Evolutionary conservation across 1,140 invertebrate species (phyloP).

Genomic region (Drosophila micromelanica): DNA sequence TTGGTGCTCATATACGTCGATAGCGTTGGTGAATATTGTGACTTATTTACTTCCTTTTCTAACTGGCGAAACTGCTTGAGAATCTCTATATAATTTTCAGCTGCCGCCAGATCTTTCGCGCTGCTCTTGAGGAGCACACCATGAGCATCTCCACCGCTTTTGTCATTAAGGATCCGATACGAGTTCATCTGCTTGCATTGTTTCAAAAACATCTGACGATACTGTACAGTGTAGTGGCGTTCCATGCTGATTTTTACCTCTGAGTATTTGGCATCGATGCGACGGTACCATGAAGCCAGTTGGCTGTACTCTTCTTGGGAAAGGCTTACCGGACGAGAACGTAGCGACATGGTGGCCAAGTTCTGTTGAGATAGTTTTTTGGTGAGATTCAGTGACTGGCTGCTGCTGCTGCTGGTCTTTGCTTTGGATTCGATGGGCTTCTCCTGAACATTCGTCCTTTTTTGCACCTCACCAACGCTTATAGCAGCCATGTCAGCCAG

Average conservation of each 20-base stretch:
- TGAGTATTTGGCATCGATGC: constrained; percentile 56
- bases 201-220: constrained; percentile 33
- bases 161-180: constrained; percentile 18
- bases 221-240: constrained; percentile 45
- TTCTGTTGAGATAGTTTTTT: background rate
- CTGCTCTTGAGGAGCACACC: background rate
- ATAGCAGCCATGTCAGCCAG: constrained; percentile 52
- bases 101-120: background rate
- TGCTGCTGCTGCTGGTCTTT: constrained; percentile 6
- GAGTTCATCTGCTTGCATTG: constrained; percentile 46
- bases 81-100: constrained; percentile 20
- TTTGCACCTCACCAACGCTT: background rate
- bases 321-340: constrained; percentile 14
- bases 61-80: constrained; percentile 47
- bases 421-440: background rate
- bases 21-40: constrained; percentile 34
- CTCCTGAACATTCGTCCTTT: background rate
- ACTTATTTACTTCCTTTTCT: constrained; percentile 43
- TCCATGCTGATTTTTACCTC: constrained; percentile 57
- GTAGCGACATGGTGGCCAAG: background rate
- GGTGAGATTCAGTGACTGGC: background rate
- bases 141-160: constrained; percentile 52
- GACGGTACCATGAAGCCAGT: constrained; percentile 57
- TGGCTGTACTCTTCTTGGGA: constrained; percentile 50
- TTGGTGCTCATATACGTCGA: constrained; percentile 61